Percentiles rank a stretch among this genome's conserved stretches.
These are phyloP conservation scores for Xyrauchen texanus DNA, from an alignment of 2,113 vertebrate species.

Conservation along the genomic window DNA sequence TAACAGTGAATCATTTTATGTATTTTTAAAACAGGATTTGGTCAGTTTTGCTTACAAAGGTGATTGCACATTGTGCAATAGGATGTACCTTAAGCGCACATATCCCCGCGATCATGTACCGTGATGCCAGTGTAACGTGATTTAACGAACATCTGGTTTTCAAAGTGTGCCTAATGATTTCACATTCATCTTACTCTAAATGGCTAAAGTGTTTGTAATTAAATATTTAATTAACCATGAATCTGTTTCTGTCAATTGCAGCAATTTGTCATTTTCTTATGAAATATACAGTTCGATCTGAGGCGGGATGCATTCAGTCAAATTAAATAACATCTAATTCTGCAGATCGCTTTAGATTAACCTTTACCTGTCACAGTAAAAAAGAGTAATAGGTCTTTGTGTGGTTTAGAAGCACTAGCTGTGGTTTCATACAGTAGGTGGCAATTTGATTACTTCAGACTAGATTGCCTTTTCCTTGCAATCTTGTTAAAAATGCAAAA, in stretches of 20 bases:
- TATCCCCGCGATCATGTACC: constrained; percentile 70
- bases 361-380: constrained; percentile 35
- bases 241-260: constrained; percentile 76
- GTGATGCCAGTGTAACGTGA: constrained; percentile 73
- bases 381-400: constrained; percentile 50
- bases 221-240: constrained; percentile 79
- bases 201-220: constrained; percentile 79
- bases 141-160: constrained; percentile 80
- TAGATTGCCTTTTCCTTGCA: constrained; percentile 48
- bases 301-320: constrained; percentile 54
- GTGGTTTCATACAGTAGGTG: constrained; percentile 29
- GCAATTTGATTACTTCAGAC: constrained; percentile 56
- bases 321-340: constrained; percentile 54
- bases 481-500: constrained; percentile 32
- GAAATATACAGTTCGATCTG: constrained; percentile 60
- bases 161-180: constrained; percentile 76
- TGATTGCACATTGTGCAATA: constrained; percentile 67
- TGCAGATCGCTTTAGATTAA: constrained; percentile 47
- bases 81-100: constrained; percentile 65
- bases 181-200: constrained; percentile 78
- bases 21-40: not conserved
- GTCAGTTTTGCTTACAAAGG: constrained; percentile 41
- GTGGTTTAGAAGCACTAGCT: constrained; percentile 44
- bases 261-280: constrained; percentile 70
- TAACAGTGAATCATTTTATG: constrained; percentile 8